Evolutionary conservation across 1,140 invertebrate species (phyloP), one percentile per base, ranked within the genome.

Genomic region (Medauroidea extradentata): DNA sequence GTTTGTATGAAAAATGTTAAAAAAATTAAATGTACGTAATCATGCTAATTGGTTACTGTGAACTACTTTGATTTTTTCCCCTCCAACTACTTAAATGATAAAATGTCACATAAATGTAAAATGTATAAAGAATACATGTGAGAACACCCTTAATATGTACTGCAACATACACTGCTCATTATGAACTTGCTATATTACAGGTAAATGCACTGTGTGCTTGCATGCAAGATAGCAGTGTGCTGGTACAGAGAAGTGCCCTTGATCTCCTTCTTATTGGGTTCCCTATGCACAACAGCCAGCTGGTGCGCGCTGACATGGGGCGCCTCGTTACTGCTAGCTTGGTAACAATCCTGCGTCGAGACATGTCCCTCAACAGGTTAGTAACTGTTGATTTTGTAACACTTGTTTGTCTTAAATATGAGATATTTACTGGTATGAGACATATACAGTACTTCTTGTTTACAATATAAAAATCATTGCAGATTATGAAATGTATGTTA

Each of bases 281-380:
- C 73, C 93, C 93, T 18, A 85, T 96, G 75, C 89, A 94, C 69
- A 89, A 86, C 57, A 85, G 83, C 60, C 88, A 92, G 70, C 76
- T 95, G 21, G 79, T 83, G 1, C 80, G 84, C 63, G 75, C 82
- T 5, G 90, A 94, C 72, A 84, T 92, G 79, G 83, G 90, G 8
- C 79, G 83, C 51, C 75, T 97, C 51, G 83, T 94, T 1, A 90
- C 87, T 23, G 84, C 92, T 57, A 88, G 89, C 25, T 74, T 96
- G 52, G 84, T 86, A 34, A 92, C 94, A 1, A 86, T 97, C 59
- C 75, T 97, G 11, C 74, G 94, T 44, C 79, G 94, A 63, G 94
- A 97, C 71, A 94, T 95, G 88, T 95, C 92, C 44, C 79, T 97
- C 14, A 97, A 96, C 73, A 82, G 87, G 82, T 85, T 75, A 63